Evolutionary conservation across 2,797 vertebrate genomes (phyloP).

Genomic region (Alcedo quadribrachys): DNA sequence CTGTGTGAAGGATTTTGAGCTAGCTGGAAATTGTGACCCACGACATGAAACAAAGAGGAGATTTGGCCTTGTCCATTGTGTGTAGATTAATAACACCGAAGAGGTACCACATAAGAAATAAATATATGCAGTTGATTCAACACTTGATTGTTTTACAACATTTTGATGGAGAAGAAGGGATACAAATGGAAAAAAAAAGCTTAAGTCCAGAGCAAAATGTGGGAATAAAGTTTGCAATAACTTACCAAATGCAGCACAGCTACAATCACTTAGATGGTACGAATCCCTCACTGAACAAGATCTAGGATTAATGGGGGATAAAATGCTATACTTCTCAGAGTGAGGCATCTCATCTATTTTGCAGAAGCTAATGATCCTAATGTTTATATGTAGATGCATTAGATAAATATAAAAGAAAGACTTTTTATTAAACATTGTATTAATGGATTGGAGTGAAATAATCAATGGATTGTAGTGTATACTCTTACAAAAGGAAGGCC

Average conservation of each 20-base stretch:
- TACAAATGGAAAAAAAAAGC: neutral
- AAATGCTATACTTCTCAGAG: neutral
- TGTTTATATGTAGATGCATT: neutral
- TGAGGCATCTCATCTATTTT: neutral
- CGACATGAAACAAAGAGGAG: neutral
- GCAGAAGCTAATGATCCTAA: neutral
- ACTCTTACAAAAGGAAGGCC: neutral
- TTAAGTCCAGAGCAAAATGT: neutral
- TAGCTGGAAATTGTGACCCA: neutral
- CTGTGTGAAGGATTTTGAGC: neutral
- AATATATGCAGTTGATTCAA: neutral
- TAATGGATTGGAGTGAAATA: neutral
- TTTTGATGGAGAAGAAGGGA: neutral
- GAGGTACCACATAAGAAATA: neutral
- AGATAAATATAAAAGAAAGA: neutral
- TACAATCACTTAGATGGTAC: neutral
- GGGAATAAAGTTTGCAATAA: neutral
- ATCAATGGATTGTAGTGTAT: neutral
- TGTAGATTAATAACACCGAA: neutral
- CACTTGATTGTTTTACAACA: neutral
- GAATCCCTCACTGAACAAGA: slow-evolving; percentile 9
- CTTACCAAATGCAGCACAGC: neutral
- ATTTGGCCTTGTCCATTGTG: neutral
- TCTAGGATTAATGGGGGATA: slow-evolving; percentile 27
- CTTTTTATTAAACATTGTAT: neutral